Conservation (phyloP, 2,797 vertebrate species). For the Brachymystax lenok region DNA sequence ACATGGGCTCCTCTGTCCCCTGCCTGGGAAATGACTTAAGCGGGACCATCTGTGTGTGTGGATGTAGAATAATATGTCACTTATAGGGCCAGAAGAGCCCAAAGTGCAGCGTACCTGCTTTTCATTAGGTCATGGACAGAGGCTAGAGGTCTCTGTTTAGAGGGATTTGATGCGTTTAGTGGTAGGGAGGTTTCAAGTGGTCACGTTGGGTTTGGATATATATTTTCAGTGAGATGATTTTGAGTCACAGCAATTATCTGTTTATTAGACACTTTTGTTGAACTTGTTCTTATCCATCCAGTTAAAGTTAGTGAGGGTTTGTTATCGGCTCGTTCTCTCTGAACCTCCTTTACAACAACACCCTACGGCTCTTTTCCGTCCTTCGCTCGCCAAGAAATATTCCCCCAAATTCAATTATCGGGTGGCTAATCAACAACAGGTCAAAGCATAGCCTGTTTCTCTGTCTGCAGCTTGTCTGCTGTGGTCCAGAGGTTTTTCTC, state of each 20-base stretch:
- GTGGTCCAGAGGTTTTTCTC: conserved; percentile 18
- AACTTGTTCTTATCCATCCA: conserved; percentile 30
- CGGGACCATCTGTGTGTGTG: conserved; percentile 78
- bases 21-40: conserved; percentile 81
- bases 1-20: conserved; percentile 68
- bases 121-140: conserved; percentile 72
- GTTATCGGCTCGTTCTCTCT: conserved; percentile 49
- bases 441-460: conserved; percentile 76
- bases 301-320: conserved; percentile 24
- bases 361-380: conserved; percentile 82
- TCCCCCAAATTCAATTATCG: conserved; percentile 91
- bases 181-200: conserved; percentile 27
- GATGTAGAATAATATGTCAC: conserved; percentile 78
- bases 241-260: conserved; percentile 14
- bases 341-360: conserved; percentile 47
- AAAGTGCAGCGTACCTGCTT: conserved; percentile 76
- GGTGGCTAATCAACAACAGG: conserved; percentile 91
- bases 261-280: conserved; percentile 34
- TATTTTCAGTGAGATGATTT: conserved; percentile 38
- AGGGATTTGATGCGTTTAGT: conserved; percentile 52
- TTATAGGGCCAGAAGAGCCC: conserved; percentile 69
- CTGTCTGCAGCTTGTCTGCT: conserved; percentile 44
- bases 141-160: conserved; percentile 55
- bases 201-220: conserved; percentile 22
- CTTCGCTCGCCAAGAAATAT: conserved; percentile 78